Conservation (phyloP, 2,888 invertebrate genomes). For the Pterostichus niger region DNA sequence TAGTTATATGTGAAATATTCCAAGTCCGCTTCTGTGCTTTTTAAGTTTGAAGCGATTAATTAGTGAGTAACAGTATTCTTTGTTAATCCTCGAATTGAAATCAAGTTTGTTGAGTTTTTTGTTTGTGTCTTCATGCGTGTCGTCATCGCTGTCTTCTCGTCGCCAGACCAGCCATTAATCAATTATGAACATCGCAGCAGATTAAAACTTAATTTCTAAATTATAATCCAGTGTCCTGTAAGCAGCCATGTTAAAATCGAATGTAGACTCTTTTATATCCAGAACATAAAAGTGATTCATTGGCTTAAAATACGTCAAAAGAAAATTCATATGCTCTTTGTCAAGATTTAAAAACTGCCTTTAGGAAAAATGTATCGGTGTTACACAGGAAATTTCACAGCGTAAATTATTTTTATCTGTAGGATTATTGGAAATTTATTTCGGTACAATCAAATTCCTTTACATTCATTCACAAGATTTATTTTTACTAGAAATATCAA, state of each 20-base stretch:
- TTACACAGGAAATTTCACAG: background rate
- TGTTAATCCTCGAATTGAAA: too few relatives aligned
- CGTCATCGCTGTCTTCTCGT: too few relatives aligned
- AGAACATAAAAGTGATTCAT: conserved; percentile 4
- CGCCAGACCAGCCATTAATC: background rate
- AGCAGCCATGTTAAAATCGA: background rate
- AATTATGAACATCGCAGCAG: background rate
- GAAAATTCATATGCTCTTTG: conserved; percentile 4
- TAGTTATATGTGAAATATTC: too few relatives aligned
- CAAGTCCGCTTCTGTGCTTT: too few relatives aligned
- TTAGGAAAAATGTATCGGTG: background rate
- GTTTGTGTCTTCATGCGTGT: too few relatives aligned
- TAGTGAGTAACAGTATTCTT: too few relatives aligned
- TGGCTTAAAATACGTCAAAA: conserved; percentile 2
- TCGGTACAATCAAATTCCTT: background rate
- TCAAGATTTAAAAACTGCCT: background rate
- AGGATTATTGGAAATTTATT: conserved; percentile 12
- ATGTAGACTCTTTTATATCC: background rate
- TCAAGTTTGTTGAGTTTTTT: too few relatives aligned
- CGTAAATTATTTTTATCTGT: conserved; percentile 1
- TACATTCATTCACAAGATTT: background rate
- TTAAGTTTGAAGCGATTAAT: too few relatives aligned
- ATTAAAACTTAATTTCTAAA: conserved; percentile 11
- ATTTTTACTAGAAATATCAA: too few relatives aligned
- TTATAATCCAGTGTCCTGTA: background rate